Evolutionary conservation across 2,888 invertebrate genomes (phyloP), one percentile per base, ranked within the genome.

Genomic region (Tipula unca): DNA sequence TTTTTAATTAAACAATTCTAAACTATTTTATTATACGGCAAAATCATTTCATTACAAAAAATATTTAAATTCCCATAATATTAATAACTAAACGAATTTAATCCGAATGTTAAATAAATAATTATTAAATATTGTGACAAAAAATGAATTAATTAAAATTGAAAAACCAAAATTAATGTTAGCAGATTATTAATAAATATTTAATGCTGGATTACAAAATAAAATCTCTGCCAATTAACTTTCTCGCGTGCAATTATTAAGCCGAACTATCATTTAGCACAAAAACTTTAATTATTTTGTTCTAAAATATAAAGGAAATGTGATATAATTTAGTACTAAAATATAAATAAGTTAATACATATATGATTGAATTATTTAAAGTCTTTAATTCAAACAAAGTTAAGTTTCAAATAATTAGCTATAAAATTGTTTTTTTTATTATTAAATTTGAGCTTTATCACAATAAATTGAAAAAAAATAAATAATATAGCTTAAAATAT

Each of bases 301-400:
- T 69, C 69, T 69, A 69, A 69, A 69, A 69, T 69, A 69, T 69
- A 69, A 69, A 69, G 69, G 69, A 69, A 69, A 69, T 69, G 69
- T 69, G 69, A 69, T 69, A 69, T 69, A 69, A 69, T 69, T 69
- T 69, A 69, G 69, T 69, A 25, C 10, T 69, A 25, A 69, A 69
- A 69, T 69, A 69, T 25, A 25, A 69, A 25, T 69, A 69, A 69
- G 69, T 69, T 69, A 25, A 69, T 69, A 48, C 4, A 48, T 39
- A 17, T 69, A 69, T 69, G 10, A 69, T 69, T 69, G 69, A 69
- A 69, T 25, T 69, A 69, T 69, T 69, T 69, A 69, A 69, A 69
- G 20, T 25, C 69, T 69, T 69, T 48, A 48, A 17, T 17, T 48
- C 48, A 69, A 25, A 25, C 5, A 69, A 20, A 48, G 69, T 69